Percentiles rank a stretch among this genome's conserved stretches.
Conservation (phyloP, 53 echinoderm and acorn worm genomes). For the Astropecten irregularis region DNA sequence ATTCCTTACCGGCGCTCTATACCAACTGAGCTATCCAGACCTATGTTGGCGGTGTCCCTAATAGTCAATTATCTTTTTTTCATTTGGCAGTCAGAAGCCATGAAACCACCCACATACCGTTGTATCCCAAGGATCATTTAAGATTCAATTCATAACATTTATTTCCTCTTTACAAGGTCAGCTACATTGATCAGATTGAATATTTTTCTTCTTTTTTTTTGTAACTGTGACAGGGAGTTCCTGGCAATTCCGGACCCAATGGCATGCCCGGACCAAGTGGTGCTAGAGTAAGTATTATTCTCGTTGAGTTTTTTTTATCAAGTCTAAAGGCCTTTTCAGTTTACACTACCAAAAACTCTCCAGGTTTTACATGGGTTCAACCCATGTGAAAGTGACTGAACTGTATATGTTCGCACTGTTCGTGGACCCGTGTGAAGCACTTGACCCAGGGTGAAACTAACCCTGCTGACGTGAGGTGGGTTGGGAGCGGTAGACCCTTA, state of each 20-base stretch:
- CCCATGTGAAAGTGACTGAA: neutral
- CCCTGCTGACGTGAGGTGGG: too few relatives aligned
- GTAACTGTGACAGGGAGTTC: slow-evolving; percentile 17
- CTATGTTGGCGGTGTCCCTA: neutral
- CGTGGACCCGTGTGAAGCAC: neutral
- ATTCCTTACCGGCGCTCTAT: too few relatives aligned
- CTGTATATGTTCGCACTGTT: neutral
- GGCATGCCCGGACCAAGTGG: slow-evolving; percentile 41
- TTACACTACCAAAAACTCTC: neutral
- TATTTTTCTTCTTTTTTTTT: neutral
- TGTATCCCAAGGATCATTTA: too few relatives aligned
- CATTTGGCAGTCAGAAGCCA: too few relatives aligned
- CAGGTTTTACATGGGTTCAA: neutral
- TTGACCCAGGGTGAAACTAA: too few relatives aligned
- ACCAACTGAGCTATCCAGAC: too few relatives aligned
- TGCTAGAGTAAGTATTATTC: slow-evolving; percentile 11
- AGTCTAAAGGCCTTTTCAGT: neutral
- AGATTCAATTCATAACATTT: too few relatives aligned
- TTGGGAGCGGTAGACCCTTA: too few relatives aligned
- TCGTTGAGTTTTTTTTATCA: neutral
- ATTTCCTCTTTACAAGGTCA: too few relatives aligned
- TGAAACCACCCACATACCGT: too few relatives aligned
- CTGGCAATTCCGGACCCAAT: neutral
- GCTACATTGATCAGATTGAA: neutral
- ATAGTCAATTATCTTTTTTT: too few relatives aligned